Evolutionary conservation across 2,888 invertebrate species (phyloP), one percentile per base, ranked within the genome.

Genomic region (Apotomis betuletana): DNA sequence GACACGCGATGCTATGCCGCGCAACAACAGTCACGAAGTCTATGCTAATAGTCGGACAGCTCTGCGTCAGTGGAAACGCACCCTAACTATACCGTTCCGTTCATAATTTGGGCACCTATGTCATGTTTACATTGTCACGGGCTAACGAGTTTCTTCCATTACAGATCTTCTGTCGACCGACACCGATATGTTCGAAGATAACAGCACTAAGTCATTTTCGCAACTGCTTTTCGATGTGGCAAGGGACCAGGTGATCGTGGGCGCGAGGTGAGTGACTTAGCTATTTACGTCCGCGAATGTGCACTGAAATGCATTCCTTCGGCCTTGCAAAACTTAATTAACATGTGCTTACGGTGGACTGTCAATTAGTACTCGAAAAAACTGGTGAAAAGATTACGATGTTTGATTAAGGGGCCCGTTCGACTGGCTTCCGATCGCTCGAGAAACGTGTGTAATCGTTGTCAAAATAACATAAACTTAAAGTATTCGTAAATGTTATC

Each of bases 141-240:
- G 59, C 81, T 85, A 84, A 74, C 84, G 87, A 85, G 87, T 80
- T 80, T 87, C 65, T 44, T 61, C 79, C 73, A 79, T 94, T 92
- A 49, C 93, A 97, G 97, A 97, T 94, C 88, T 96, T 79, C 89
- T 96, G 89, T 94, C 95, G 82, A 87, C 94, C 70, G 94, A 95
- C 75, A 94, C 95, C 70, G 94, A 95, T 87, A 93, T 94, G 83
- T 98, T 97, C 89, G 94, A 94, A 80, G 95, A 96, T 86, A 94
- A 95, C 75, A 95, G 95, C 78, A 96, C 97, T 78, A 95, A 95
- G 75, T 95, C 96, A 78, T 98, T 96, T 90, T 96, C 97, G 67
- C 96, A 97, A 93, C 94, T 98, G 85, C 94, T 97, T 71, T 97
- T 98, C 88, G 98, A 98, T 92, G 96, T 97, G 73, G 96, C 96